Evolutionary conservation across 2,797 vertebrate species (phyloP).

Genomic region (Onychomys leucogaster): DNA sequence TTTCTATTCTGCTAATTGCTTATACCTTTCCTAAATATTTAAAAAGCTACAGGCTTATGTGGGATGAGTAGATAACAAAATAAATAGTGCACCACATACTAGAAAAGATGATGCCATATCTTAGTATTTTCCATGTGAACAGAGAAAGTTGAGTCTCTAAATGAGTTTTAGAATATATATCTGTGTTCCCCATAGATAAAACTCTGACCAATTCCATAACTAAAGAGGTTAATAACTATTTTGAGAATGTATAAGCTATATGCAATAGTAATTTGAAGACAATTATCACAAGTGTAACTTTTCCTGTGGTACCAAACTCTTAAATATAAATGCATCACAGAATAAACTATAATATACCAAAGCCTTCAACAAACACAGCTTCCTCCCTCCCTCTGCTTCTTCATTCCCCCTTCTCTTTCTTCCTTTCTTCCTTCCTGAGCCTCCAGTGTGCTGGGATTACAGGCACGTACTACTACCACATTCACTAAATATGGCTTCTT

Average conservation of each 20-base stretch:
- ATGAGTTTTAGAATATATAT: constrained; percentile 4
- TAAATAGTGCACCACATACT: background rate
- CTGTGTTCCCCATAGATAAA: background rate
- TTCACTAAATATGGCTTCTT: background rate
- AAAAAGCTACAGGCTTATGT: background rate
- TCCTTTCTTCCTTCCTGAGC: background rate
- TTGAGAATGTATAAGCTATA: background rate
- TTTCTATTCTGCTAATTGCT: background rate
- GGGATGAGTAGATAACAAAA: background rate
- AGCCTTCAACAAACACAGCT: background rate
- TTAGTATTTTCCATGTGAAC: background rate
- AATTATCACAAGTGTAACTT: background rate
- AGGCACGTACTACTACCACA: background rate
- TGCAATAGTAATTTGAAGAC: background rate
- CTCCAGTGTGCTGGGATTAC: background rate
- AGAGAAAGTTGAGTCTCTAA: background rate
- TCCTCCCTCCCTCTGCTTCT: background rate
- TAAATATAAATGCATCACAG: background rate
- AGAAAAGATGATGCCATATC: no score
- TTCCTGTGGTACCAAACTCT: background rate
- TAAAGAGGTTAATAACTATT: constrained; percentile 3
- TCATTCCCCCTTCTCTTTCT: background rate
- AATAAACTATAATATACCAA: constrained; percentile 18
- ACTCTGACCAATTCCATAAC: background rate
- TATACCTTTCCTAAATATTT: background rate